These are phyloP conservation scores for Xanthia togata DNA, from an alignment of 2,888 invertebrate species.

Conservation along the genomic window DNA sequence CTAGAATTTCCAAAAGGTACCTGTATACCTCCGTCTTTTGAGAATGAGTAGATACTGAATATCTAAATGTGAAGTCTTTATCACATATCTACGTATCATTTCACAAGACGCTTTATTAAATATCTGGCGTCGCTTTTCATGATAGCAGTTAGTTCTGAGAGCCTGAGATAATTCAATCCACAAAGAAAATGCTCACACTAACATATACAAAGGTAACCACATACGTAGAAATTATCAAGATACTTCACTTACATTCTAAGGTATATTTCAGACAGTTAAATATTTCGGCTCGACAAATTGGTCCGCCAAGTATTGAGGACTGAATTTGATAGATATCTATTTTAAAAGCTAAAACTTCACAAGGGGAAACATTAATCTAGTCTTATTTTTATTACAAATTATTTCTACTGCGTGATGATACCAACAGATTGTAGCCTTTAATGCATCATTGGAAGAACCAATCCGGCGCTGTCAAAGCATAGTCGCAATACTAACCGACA, in stretches of 20 bases:
- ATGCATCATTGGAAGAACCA: neutral
- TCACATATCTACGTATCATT: slow-evolving; percentile 22
- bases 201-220: slow-evolving; percentile 3
- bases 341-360: neutral
- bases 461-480: neutral
- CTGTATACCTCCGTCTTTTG: slow-evolving; percentile 3
- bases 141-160: slow-evolving; percentile 44
- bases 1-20: slow-evolving; percentile 11
- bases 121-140: slow-evolving; percentile 15
- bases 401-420: neutral
- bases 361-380: neutral
- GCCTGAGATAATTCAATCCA: slow-evolving; percentile 51
- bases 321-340: neutral
- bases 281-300: neutral
- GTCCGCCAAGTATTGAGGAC: neutral
- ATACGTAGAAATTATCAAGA: slow-evolving; percentile 4
- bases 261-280: neutral
- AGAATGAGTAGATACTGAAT: slow-evolving; percentile 1
- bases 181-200: slow-evolving; percentile 50
- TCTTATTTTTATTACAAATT: neutral
- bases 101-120: slow-evolving; percentile 37
- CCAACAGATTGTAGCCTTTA: too few species aligned
- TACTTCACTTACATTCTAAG: slow-evolving; percentile 25
- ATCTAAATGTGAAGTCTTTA: slow-evolving; percentile 30
- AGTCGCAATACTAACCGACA: neutral